Evolutionary conservation across 2,797 vertebrate genomes (phyloP).

Genomic region (Hemibagrus guttatus): DNA sequence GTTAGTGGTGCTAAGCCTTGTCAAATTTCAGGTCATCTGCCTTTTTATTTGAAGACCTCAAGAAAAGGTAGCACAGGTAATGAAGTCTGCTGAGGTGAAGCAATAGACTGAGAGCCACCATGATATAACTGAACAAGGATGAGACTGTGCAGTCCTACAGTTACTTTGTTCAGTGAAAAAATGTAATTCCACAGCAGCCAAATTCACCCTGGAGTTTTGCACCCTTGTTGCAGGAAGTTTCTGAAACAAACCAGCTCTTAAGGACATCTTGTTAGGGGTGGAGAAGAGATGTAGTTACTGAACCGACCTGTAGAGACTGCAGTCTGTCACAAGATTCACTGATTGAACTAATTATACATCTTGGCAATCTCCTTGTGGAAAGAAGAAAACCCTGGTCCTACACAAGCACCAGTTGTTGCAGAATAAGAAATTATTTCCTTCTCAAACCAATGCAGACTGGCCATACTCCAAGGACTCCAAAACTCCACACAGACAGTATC

Average conservation of each 20-base stretch:
- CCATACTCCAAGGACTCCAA: neutral
- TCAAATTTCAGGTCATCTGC: neutral
- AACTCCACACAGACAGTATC: conserved; percentile 6
- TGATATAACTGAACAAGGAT: neutral
- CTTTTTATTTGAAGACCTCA: neutral
- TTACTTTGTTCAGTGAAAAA: neutral
- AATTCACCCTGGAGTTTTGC: neutral
- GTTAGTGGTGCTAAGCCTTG: neutral
- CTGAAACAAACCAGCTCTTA: conserved; percentile 18
- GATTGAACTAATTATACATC: neutral
- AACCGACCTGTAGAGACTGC: conserved; percentile 8
- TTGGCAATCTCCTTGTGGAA: neutral
- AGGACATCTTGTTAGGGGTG: neutral
- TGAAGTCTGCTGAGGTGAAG: neutral
- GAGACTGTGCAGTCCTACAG: neutral
- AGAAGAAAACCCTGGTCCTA: neutral
- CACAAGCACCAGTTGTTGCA: conserved; percentile 12
- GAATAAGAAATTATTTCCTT: neutral
- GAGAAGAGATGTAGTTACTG: neutral
- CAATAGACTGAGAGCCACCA: neutral
- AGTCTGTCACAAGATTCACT: conserved; percentile 2
- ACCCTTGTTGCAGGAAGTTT: neutral
- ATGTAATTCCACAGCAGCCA: neutral
- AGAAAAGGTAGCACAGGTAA: neutral
- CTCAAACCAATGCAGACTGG: neutral